Conservation (phyloP, 2,888 invertebrate genomes). For the Synergus japonicus region DNA sequence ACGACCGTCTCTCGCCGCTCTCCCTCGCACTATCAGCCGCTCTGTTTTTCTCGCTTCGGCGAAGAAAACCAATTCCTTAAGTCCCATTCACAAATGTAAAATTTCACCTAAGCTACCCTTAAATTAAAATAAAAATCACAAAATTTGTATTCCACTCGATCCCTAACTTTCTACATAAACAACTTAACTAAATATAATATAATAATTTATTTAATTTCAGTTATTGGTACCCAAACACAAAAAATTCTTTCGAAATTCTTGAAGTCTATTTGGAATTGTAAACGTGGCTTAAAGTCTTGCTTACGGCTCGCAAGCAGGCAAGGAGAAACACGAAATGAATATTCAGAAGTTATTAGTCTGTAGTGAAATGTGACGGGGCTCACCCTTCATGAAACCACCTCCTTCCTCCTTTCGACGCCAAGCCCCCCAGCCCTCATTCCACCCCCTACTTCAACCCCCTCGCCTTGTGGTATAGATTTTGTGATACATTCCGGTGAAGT, state of each 20-base stretch:
- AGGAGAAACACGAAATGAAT: constrained; percentile 78
- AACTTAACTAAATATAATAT: too few relatives aligned
- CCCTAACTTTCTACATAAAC: neutral
- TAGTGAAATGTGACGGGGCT: constrained; percentile 77
- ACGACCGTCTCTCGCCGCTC: constrained; percentile 71
- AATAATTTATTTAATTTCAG: neutral
- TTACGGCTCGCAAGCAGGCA: constrained; percentile 71
- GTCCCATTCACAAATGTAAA: constrained; percentile 24
- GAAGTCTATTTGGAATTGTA: constrained; percentile 59
- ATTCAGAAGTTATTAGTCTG: constrained; percentile 78
- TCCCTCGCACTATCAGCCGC: constrained; percentile 64
- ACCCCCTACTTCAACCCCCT: constrained; percentile 56
- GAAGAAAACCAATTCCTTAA: constrained; percentile 54
- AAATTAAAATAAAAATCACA: neutral
- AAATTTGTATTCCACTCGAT: neutral
- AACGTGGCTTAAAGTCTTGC: constrained; percentile 74
- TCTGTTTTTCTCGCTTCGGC: constrained; percentile 74
- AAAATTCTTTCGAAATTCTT: neutral
- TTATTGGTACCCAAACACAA: neutral
- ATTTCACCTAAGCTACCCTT: too few relatives aligned
- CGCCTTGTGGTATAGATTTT: constrained; percentile 72
- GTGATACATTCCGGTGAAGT: constrained; percentile 74
- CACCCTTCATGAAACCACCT: constrained; percentile 73
- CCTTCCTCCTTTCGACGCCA: constrained; percentile 59
- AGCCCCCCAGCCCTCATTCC: constrained; percentile 60